These are phyloP conservation scores for Enteromius anoplus DNA, from an alignment of 2,797 vertebrate genomes.

Conservation along the genomic window DNA sequence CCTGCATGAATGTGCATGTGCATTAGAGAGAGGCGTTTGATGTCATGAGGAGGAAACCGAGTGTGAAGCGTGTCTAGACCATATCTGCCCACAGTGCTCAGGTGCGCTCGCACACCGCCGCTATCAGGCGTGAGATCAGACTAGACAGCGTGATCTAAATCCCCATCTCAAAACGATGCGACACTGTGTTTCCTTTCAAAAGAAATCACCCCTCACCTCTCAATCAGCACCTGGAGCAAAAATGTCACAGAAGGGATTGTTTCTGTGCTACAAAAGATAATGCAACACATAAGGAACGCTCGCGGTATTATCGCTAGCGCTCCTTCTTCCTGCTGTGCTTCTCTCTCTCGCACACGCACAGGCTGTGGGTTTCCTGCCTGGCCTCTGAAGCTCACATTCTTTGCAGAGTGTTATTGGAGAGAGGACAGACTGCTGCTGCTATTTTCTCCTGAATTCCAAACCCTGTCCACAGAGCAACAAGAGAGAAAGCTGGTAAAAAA, in stretches of 20 bases:
- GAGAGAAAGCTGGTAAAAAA: conserved; percentile 43
- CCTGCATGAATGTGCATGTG: conserved; percentile 31
- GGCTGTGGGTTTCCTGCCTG: conserved; percentile 62
- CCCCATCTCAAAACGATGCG: conserved; percentile 5
- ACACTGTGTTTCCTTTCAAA: conserved; percentile 39
- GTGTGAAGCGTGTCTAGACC: conserved; percentile 54
- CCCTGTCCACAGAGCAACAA: conserved; percentile 58
- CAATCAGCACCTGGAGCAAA: conserved; percentile 46
- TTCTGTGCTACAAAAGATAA: conserved; percentile 17
- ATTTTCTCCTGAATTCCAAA: conserved; percentile 74
- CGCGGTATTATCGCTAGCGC: neutral
- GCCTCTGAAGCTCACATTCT: conserved; percentile 66
- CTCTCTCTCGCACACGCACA: conserved; percentile 30
- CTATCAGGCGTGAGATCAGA: conserved; percentile 44
- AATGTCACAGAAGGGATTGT: conserved; percentile 20
- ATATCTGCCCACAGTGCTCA: conserved; percentile 55
- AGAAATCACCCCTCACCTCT: conserved; percentile 27
- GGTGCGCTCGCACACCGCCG: conserved; percentile 24
- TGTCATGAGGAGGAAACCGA: conserved; percentile 61
- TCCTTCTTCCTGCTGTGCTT: conserved; percentile 8
- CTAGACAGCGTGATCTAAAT: conserved; percentile 23
- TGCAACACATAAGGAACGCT: neutral
- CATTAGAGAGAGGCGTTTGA: conserved; percentile 56
- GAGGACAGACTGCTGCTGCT: conserved; percentile 59
- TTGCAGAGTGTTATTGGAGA: conserved; percentile 56